Base-by-base conservation (phyloP, 2,113 vertebrate genomes). In the Spermophilus dauricus region DNA sequence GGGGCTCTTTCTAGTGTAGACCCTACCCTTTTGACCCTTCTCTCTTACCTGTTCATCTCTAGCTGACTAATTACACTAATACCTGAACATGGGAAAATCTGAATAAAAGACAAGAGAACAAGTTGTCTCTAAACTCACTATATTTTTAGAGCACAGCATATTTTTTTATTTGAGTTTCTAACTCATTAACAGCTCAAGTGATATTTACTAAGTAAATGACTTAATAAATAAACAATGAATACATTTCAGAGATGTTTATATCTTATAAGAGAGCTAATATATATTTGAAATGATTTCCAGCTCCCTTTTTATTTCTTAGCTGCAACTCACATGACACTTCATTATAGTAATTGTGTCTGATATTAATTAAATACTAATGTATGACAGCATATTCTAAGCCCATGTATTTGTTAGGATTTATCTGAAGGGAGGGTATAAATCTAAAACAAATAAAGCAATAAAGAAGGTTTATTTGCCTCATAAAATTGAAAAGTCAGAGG, bases 321-420 rank as follows among this genome's bases (percentile, higher is more conserved):
- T 75, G 5, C 28, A 89, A 51, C 75, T 16, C 9, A 42, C 9
- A 63, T 63, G 61, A 24, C 26, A 28, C 11, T 51, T 73, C 32
- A 65, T 86, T 63, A 67, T 22, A 20, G 1, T n/a, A 93, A 83
- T 86, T 75, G 70, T 69, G 8, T 80, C 58, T 76, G 24, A 45
- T 81, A 89, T 96, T 81, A 92, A 86, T 84, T 67, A 70, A 77
- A 77, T 91, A 34, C 78, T 61, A 80, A 5, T 77, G 3, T 67
- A 65, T 17, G 42, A 70, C 34, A 95, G 39, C 39, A 84, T 17
- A 89, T 72, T 72, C 12, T 72, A 34, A 89, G 22, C 32, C 42
- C 1, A 83, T 32, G 17, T 11, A 53, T 81, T 53, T 72, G 11
- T 65, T 78, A 77, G 51, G 5, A 67, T 7, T 86, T 86, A 17